Evolutionary conservation across 2,113 vertebrate species (phyloP).

Genomic region (Elanoides forficatus): DNA sequence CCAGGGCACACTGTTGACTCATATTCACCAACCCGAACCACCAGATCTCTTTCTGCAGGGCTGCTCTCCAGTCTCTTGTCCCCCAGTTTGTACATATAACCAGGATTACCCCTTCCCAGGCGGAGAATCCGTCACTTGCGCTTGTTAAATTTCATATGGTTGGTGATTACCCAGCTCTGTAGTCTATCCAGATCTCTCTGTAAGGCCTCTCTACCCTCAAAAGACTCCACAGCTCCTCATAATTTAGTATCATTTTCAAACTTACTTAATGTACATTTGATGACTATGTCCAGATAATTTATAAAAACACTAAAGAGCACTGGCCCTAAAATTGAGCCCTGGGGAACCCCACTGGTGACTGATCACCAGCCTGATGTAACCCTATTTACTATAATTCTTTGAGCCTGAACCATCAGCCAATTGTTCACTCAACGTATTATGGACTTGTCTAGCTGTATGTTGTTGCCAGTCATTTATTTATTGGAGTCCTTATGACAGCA

Average conservation of each 20-base stretch:
- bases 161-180: neutral
- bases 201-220: neutral
- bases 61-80: neutral
- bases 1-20: neutral
- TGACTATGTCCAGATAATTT: neutral
- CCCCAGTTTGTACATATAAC: neutral
- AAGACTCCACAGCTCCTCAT: neutral
- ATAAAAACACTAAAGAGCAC: neutral
- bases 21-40: neutral
- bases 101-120: neutral
- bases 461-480: neutral
- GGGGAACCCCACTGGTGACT: neutral
- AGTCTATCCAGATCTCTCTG: neutral
- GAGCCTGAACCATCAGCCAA: neutral
- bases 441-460: rapidly evolving
- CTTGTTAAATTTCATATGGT: neutral
- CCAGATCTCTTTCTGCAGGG: neutral
- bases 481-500: neutral
- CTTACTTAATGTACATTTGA: neutral
- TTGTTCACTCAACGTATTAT: neutral
- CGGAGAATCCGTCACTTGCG: neutral
- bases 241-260: neutral
- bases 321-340: neutral
- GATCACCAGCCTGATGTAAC: neutral
- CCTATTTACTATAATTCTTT: neutral